Evolutionary conservation across 2,113 vertebrate species (phyloP).

Genomic region (Microcebus ravelobensis): DNA sequence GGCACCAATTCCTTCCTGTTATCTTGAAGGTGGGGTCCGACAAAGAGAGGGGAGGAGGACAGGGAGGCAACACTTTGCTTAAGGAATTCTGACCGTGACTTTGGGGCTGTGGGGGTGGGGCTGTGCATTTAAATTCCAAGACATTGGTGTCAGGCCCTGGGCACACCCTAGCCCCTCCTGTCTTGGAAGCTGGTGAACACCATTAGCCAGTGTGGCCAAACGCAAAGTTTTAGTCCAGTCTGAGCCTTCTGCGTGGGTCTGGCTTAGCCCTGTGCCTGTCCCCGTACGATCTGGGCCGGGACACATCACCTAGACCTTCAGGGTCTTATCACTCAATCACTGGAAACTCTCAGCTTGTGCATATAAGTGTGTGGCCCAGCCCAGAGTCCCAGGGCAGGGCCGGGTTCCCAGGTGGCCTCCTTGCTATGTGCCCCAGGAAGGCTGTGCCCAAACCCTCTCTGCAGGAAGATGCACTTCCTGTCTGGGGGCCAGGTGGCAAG

Average conservation of each 20-base stretch:
- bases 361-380: background rate
- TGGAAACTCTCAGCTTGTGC: background rate
- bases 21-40: background rate
- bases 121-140: accelerated
- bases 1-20: background rate
- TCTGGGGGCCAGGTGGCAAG: background rate
- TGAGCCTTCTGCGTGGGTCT: background rate
- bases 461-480: background rate
- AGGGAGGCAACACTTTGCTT: background rate
- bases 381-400: background rate
- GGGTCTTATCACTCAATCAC: background rate
- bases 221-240: accelerated
- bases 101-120: accelerated
- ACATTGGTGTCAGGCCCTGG: background rate
- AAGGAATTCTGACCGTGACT: background rate
- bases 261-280: background rate
- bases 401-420: background rate
- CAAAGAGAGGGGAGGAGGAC: background rate
- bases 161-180: too few relatives aligned
- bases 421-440: background rate
- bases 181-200: too few relatives aligned
- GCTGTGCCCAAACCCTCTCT: background rate
- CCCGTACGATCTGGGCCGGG: background rate
- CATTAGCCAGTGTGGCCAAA: background rate
- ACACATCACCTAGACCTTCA: background rate